Evolutionary conservation across 2,888 invertebrate species (phyloP).

Genomic region (Oligia latruncula): DNA sequence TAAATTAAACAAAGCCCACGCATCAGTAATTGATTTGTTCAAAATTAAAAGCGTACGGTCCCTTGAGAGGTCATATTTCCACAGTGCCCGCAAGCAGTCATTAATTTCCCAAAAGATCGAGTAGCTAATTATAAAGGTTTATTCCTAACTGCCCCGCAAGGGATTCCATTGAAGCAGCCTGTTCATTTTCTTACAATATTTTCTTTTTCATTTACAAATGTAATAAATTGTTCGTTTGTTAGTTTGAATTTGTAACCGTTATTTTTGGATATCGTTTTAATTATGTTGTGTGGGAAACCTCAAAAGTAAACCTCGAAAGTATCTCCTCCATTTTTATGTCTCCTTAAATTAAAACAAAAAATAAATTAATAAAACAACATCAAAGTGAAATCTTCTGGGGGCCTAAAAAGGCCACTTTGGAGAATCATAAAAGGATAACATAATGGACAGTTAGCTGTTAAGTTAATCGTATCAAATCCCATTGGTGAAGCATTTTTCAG

Average conservation of each 20-base stretch:
- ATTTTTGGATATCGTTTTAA: constrained; percentile 6
- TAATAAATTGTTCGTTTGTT: constrained; percentile 57
- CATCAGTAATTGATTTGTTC: constrained; percentile 46
- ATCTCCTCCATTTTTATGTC: background rate
- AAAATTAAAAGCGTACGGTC: constrained; percentile 55
- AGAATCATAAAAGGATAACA: too few species aligned
- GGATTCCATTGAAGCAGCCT: constrained; percentile 48
- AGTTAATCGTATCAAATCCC: too few species aligned
- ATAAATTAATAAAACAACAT: background rate
- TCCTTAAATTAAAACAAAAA: background rate
- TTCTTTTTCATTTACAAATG: constrained; percentile 60
- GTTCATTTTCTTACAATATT: constrained; percentile 64
- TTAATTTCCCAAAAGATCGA: constrained; percentile 70
- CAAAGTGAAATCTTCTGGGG: too few species aligned
- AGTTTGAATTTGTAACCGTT: constrained; percentile 18
- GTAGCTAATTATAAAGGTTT: constrained; percentile 66
- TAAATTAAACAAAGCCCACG: constrained; percentile 18
- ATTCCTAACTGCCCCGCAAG: constrained; percentile 58
- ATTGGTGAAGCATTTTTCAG: too few species aligned
- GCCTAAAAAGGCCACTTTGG: too few species aligned
- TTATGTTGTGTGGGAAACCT: background rate
- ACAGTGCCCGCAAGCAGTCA: constrained; percentile 55
- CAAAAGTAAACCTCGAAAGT: background rate
- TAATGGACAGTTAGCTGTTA: too few species aligned
- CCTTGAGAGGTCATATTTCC: constrained; percentile 46